These are phyloP conservation scores for Onychorhynchus coronatus DNA, from an alignment of 2,113 vertebrate species.

Conservation along the genomic window DNA sequence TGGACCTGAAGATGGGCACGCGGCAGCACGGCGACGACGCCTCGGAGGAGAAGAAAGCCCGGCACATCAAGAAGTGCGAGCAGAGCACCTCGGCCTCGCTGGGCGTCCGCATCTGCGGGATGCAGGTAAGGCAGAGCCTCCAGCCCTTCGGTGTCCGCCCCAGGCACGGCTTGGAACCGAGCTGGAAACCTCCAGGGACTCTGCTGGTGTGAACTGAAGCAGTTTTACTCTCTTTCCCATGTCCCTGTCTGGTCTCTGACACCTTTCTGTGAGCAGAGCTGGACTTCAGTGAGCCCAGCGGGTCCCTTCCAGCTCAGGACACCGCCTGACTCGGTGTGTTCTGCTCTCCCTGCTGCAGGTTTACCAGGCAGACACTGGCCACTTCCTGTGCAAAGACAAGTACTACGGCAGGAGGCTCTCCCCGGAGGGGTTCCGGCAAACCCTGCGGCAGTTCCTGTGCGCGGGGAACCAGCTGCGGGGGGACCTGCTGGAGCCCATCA, in stretches of 20 bases:
- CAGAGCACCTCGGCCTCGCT: constrained; percentile 77
- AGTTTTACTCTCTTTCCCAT: background rate
- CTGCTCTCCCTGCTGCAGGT: constrained; percentile 59
- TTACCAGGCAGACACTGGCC: constrained; percentile 69
- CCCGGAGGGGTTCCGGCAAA: constrained; percentile 66
- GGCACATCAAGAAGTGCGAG: constrained; percentile 75
- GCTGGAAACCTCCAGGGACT: background rate
- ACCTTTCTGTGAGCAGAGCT: background rate
- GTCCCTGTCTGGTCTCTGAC: constrained; percentile 16
- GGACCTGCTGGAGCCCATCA: constrained; percentile 72
- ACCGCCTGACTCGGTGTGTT: background rate
- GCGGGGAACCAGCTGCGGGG: constrained; percentile 49
- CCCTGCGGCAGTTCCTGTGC: constrained; percentile 74
- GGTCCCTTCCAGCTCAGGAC: background rate
- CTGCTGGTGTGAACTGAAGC: rapidly evolving
- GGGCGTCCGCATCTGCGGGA: constrained; percentile 75
- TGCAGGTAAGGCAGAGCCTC: constrained; percentile 68
- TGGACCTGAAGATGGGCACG: constrained; percentile 83
- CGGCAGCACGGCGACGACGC: constrained; percentile 77
- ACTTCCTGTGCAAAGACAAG: constrained; percentile 81
- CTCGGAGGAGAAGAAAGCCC: constrained; percentile 78
- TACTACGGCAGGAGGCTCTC: constrained; percentile 77
- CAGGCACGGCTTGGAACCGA: rapidly evolving
- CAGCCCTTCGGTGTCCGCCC: rapidly evolving
- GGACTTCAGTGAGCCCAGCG: too few species aligned